A percentile compares a stretch with the other conserved stretches of the same genome.
These are phyloP conservation scores for Phenganax stokvisi DNA, from an alignment of 92 coral and sea anemone species.

Conservation along the genomic window DNA sequence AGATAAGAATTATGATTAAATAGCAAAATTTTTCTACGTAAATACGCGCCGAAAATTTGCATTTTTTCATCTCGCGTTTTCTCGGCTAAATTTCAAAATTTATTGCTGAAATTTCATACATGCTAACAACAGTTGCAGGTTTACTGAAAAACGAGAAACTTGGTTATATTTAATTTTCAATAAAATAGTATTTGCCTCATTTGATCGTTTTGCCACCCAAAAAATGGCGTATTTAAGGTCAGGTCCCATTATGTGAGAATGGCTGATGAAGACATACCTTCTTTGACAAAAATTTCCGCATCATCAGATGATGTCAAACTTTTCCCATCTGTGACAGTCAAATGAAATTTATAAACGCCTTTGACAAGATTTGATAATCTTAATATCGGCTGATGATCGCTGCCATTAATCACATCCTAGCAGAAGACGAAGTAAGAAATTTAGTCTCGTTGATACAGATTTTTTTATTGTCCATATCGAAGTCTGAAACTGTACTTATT, in stretches of 20 bases:
- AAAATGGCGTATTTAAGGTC: not conserved
- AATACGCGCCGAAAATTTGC: too few relatives aligned
- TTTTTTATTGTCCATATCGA: not conserved
- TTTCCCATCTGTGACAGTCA: conserved; percentile 85
- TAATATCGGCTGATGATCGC: conserved; percentile 72
- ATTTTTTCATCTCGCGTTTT: too few relatives aligned
- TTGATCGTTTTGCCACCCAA: not conserved
- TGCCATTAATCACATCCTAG: conserved; percentile 88
- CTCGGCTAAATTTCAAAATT: too few relatives aligned
- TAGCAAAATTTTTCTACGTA: too few relatives aligned
- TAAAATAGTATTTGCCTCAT: not conserved
- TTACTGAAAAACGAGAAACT: too few relatives aligned
- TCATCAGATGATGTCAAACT: conserved; percentile 76
- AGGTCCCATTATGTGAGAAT: not conserved
- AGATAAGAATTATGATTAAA: too few relatives aligned
- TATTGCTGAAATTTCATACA: too few relatives aligned
- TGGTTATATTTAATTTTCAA: too few relatives aligned
- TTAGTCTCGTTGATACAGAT: not conserved
- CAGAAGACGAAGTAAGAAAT: not conserved
- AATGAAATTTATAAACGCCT: conserved; percentile 87
- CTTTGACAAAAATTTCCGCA: conserved; percentile 74
- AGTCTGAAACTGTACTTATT: too few relatives aligned
- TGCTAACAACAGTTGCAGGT: too few relatives aligned
- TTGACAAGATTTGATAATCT: conserved; percentile 97
- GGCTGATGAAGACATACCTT: conserved; percentile 51